Base-by-base conservation (phyloP, 2,113 vertebrate species). In the Tauraco erythrolophus region DNA sequence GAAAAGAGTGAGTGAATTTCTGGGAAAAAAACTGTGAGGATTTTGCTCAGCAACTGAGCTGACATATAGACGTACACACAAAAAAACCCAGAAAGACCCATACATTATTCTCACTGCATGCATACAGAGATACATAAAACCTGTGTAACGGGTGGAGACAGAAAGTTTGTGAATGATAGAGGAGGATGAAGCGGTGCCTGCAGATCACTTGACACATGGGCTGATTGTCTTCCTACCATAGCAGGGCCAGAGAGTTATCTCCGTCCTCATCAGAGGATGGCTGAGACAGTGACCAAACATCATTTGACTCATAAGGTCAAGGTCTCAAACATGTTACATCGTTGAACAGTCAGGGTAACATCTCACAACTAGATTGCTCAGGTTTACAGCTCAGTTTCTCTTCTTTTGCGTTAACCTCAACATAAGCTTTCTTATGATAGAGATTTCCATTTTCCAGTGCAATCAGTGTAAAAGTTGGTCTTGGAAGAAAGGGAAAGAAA, bases 171-270 rank as follows among this genome's bases (percentile, higher is more conserved):
- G 21, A 84, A 19, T 11, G 39, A 48, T 43, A n/a, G 24, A 76
- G 10, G 19, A 5, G 3, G 12, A 43, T 19, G 25, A 77, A 76
- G 45, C 0, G 2, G 28, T 43, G 25, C 14, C 39, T 68, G 58
- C 27, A 72, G 57, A 62, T 5, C 15, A 57, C 31, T 3, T 5
- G 1, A 83, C 46, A 45, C 0, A 0, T 1, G 4, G n/a, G 5
- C 35, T 50, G 43, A 71, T 2, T 11, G 6, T 48, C 33, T 65
- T 61, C 45, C 39, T 45, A 27, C 19, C 22, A 46, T 1, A 78
- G 21, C 2, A 2, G 35, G 23, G 24, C 28, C 45, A 54, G 14
- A 81, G 87, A 82, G 30, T 35, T 61, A 72, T 6, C 22, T 66
- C 14, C 17, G n/a, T 60, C 43, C 23, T 78, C 24, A 45, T 6